Percentiles rank a stretch among this genome's conserved stretches.
Evolutionary conservation across 2,113 vertebrate species (phyloP).

Genomic region (Microcebus jonahi): DNA sequence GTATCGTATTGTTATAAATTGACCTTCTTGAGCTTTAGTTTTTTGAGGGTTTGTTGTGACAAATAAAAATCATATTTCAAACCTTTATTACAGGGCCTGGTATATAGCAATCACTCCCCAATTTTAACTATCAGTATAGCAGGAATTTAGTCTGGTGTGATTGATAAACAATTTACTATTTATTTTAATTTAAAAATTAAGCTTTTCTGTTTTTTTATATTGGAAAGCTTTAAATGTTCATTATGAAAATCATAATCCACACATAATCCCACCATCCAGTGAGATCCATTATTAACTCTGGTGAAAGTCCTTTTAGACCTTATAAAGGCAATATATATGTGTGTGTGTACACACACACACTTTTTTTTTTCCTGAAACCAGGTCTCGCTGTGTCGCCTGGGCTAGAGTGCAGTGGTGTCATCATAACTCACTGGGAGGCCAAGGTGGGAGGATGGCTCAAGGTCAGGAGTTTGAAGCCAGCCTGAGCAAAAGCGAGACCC

Average conservation of each 20-base stretch:
- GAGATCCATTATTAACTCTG: background rate
- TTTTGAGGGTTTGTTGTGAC: background rate
- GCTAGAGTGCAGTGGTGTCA: too few species aligned
- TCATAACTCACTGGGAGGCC: too few species aligned
- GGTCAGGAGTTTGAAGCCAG: too few species aligned
- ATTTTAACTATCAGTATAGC: background rate
- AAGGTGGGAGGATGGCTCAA: too few species aligned
- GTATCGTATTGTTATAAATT: background rate
- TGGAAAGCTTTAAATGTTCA: background rate
- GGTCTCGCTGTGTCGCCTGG: too few species aligned
- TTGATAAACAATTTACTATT: background rate
- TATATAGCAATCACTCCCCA: background rate
- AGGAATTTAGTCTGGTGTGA: background rate
- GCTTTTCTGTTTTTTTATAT: background rate
- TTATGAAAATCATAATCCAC: background rate
- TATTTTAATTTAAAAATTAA: conserved; percentile 26
- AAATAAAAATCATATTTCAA: background rate
- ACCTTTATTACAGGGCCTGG: background rate
- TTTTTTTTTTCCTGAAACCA: too few species aligned
- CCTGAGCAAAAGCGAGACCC: too few species aligned
- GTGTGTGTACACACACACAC: too few species aligned
- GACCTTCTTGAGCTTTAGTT: background rate
- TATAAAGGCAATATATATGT: background rate
- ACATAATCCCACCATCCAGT: background rate
- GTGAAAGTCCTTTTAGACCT: background rate